Evolutionary conservation across 2,888 invertebrate species (phyloP), one percentile per base, ranked within the genome.

Genomic region (Metopia argyrocephala): DNA sequence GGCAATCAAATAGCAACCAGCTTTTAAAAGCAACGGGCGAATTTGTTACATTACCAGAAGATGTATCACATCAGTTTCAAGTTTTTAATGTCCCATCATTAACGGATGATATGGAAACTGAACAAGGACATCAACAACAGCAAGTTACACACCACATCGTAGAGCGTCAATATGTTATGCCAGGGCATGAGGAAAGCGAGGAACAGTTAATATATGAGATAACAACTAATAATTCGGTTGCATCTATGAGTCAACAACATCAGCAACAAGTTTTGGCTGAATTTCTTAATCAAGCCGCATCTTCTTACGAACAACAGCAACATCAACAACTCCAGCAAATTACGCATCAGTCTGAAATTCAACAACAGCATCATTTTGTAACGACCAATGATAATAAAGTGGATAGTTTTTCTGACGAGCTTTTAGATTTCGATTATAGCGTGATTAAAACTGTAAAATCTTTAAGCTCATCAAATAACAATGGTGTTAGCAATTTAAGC

Each of bases 211-310:
- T 89, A 56, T 89, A 89, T 84, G 89, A 88, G 84, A 86, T 87
- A 78, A 85, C 78, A n/a, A 75, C 85, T 4, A 86, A 84, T 52
- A 85, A 86, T 62, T 87, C 86, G 76, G 86, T 86, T 65, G 83
- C 87, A 0, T 84, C 86, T 52, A 83, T 88, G 84, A 88, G 88
- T 70, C 88, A 88, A 64, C 89, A 88, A 25, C 86, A 87, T 20
- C 87, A 87, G 64, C 86, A 87, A 73, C 86, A 89, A 81, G 86
- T 87, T 15, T 85, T 88, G 6, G 87, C 87, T 0, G 88, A 89
- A 46, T 87, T 88, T 64, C 83, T 88, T 5, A 88, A 87, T 3
- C 87, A 89, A 46, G 87, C 88, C 1, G 81, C 81, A 15, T 66
- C 73, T 1, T 85, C 84, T 18, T 87, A 89, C 64, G 82, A 78